Base-by-base conservation (phyloP, 92 coral and sea anemone genomes). In the Phenganax stokvisi region DNA sequence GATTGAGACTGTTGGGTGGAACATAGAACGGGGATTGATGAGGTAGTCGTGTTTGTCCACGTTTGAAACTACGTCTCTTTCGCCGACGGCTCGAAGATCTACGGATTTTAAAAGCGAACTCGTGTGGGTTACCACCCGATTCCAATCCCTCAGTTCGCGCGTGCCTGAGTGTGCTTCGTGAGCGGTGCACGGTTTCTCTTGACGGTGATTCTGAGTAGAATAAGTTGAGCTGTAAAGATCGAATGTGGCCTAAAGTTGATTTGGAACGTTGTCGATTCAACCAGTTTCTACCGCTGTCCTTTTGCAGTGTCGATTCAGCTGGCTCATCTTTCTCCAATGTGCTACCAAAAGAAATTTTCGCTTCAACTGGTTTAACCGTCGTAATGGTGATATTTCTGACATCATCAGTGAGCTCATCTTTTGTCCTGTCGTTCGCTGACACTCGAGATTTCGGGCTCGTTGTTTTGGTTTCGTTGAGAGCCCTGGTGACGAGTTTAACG, bases 161-260 rank as follows among this genome's bases (percentile, higher is more conserved):
- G 12, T 29, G 12, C 52, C 17, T 59, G 16, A 15, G 2, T 31
- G 57, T 10, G 15, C 28, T 60, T 60, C 57, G 65, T 25, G 71
- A 13, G 51, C 74, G 57, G 20, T 47, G 61, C 8, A 44, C 61
- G 6, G 74, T 15, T 61, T 79, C 83, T 5, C 83, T 29, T 51
- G 83, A 79, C 3, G 83, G 83, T 20, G 83, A 79, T 51, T 79
- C 83, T 37, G 83, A 79, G 30, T 79, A 79, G 56, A 79, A 65
- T 73, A 79, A 53, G 74, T 79, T 79, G 31, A 79, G 61, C n/a
- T 79, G 72, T 12, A 79, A 20, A 4, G 83, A 73, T 9, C 83
- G 57, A 7, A 79, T 79, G 27, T 73, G 63, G 10, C 83, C 29
- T 27, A 52, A 12, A 10, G 72, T 62, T 8, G 83, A 63, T 15